Evolutionary conservation across 2,797 vertebrate species (phyloP), one percentile per base, ranked within the genome.

Genomic region (Hoplostethus atlanticus): DNA sequence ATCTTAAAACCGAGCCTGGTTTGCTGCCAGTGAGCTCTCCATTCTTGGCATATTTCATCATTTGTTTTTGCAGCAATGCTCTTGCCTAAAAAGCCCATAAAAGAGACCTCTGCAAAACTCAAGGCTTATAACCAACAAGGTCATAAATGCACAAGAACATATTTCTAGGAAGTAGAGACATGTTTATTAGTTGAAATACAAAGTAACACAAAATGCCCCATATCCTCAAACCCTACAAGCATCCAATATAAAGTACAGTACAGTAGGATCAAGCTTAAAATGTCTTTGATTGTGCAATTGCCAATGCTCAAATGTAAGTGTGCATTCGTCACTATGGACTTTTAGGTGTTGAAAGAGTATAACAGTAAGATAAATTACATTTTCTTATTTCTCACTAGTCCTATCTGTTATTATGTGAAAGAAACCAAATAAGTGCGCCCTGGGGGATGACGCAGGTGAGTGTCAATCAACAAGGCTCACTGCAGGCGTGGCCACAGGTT

Each of bases 401-500:
- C 15, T 34, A 34, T 36, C 30, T 25, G 3, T 52, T 21, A 17
- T 42, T 42, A 42, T 11, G 5, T 34, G 1, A 61, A 48, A 51
- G 12, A 28, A 71, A 60, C 8, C 38, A 58, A 21, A 51, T 5
- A 63, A 36, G 16, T 52, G 25, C 62, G 17, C 1, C 15, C 6
- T 59, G 28, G 21, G 9, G 21, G 8, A 21, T 17, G 25, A 46
- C 28, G 55, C 6, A 34, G 54, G 13, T 7, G 6, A 30, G 54
- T 21, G 2, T 7, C 31, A 94, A 76, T 7, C 31, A 94, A 76
- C 92, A 92, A 10, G 93, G 94, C 61, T 92, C 84, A 2, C 73
- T 93, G 84, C 95, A 95, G 80, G 90, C 85, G 6, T 92, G 92
- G 42, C 93, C 93, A 10, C 94, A 94, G n/a, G 85, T 90, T 2